Conservation (phyloP, 2,888 invertebrate genomes). For the Chalcis sispes region DNA sequence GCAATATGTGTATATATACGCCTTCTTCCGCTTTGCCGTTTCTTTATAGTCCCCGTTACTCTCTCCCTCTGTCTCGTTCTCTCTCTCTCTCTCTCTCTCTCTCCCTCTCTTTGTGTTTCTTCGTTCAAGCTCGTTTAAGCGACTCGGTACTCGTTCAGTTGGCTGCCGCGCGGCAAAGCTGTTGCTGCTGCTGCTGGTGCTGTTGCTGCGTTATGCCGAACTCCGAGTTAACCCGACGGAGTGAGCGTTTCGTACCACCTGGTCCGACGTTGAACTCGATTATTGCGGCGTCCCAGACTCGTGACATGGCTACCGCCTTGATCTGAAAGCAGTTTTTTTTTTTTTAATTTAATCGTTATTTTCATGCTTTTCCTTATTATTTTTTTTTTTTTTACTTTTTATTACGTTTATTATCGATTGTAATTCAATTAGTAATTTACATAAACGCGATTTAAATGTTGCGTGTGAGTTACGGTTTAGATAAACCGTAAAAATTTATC, state of each 20-base stretch:
- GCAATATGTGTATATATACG: too few relatives aligned
- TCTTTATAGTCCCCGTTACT: too few relatives aligned
- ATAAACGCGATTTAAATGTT: neutral
- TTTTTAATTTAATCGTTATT: too few relatives aligned
- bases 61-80: neutral
- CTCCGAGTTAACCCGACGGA: conserved; percentile 5
- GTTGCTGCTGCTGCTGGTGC: neutral
- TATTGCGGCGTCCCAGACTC: conserved; percentile 65
- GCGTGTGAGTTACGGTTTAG: too few relatives aligned
- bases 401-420: too few relatives aligned
- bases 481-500: too few relatives aligned
- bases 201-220: neutral
- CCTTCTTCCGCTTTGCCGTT: too few relatives aligned
- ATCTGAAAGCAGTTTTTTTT: conserved; percentile 63
- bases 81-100: neutral
- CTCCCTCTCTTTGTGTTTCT: neutral
- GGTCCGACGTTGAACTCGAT: conserved; percentile 68
- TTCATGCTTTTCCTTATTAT: too few relatives aligned
- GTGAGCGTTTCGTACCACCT: conserved; percentile 63
- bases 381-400: too few relatives aligned
- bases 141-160: neutral
- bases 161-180: neutral
- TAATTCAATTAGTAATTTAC: too few relatives aligned
- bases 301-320: conserved; percentile 69
- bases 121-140: too few relatives aligned